These are phyloP conservation scores for Troides oblongomaculatus DNA, from an alignment of 2,888 invertebrate genomes.

Conservation along the genomic window DNA sequence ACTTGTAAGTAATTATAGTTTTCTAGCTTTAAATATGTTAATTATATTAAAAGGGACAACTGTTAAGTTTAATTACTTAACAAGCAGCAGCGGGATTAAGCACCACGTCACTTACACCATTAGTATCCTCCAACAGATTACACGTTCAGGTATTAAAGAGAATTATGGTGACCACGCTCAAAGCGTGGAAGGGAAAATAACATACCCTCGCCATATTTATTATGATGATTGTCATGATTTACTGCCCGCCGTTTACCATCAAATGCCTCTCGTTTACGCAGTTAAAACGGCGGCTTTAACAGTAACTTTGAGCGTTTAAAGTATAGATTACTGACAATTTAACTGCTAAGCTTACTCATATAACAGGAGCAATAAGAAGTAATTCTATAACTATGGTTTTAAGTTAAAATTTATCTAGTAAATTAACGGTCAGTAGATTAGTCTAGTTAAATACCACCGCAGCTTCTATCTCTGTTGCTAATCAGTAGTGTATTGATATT, in stretches of 20 bases:
- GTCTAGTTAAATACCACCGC: no score
- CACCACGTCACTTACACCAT: conserved; percentile 7
- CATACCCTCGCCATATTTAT: conserved; percentile 20
- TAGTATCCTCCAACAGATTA: conserved; percentile 16
- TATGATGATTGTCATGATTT: conserved; percentile 25
- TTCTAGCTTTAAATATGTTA: no score
- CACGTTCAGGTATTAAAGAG: conserved; percentile 10
- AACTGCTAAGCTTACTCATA: no score
- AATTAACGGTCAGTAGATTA: no score
- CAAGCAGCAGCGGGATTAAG: conserved; percentile 6
- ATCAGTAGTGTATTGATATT: no score
- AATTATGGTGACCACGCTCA: conserved; percentile 14
- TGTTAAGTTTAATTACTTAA: conserved; percentile 5
- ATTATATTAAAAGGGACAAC: neutral
- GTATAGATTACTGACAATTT: conserved; percentile 13
- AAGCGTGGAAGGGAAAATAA: conserved; percentile 22
- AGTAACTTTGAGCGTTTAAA: conserved; percentile 14
- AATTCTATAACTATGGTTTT: no score
- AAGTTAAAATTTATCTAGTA: no score
- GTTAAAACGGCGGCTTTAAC: conserved; percentile 16
- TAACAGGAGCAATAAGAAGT: neutral
- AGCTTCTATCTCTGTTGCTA: no score
- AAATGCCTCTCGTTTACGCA: conserved; percentile 19
- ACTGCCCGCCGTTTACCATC: conserved; percentile 18
- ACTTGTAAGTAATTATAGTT: no score